Evolutionary conservation across 2,113 vertebrate species (phyloP).

Genomic region (Colaptes auratus): DNA sequence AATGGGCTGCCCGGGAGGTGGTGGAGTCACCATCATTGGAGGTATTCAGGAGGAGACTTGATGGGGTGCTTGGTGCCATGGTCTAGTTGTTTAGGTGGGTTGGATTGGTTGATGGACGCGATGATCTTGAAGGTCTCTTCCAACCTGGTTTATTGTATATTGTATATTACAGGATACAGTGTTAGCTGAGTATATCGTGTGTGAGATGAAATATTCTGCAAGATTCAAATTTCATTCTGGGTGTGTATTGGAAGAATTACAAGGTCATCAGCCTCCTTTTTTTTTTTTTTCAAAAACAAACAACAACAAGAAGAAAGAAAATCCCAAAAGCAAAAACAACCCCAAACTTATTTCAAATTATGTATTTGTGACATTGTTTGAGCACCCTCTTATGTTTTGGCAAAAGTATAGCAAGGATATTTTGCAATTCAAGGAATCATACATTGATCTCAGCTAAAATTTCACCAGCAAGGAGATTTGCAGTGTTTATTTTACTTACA

Average conservation of each 20-base stretch:
- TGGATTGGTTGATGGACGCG: no score
- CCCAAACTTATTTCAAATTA: neutral
- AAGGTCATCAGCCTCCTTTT: neutral
- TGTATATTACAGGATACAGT: no score
- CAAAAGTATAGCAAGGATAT: neutral
- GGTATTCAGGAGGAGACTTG: no score
- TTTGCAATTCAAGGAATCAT: neutral
- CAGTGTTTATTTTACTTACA: neutral
- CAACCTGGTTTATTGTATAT: no score
- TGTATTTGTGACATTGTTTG: neutral
- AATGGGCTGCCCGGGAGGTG: no score
- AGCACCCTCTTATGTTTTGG: neutral
- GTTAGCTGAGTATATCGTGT: neutral
- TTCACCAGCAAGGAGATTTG: neutral
- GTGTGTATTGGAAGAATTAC: neutral
- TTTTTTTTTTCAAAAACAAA: neutral
- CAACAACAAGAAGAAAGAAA: no score
- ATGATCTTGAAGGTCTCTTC: no score
- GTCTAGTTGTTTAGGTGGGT: no score
- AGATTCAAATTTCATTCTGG: neutral
- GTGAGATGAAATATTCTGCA: fast-evolving
- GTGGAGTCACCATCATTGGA: no score
- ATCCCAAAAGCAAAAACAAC: neutral
- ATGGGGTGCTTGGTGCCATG: no score
- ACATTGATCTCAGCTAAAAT: neutral